Evolutionary conservation across 1,140 invertebrate species (phyloP).

Genomic region (Danaus melanippus): DNA sequence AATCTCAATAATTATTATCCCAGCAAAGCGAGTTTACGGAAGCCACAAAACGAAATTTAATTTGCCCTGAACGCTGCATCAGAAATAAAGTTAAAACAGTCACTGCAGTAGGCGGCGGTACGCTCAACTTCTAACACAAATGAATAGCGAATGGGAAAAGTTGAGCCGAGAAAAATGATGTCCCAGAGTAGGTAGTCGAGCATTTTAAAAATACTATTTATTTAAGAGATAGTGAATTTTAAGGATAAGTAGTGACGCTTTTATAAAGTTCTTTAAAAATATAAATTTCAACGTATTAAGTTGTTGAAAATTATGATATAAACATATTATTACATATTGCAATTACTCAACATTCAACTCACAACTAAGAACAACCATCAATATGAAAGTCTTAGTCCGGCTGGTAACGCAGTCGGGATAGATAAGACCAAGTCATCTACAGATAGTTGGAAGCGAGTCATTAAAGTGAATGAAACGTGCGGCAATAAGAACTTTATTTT

Average conservation of each 20-base stretch:
- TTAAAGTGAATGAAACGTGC: constrained; percentile 64
- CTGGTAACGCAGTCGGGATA: constrained; percentile 26
- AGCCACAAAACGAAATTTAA: constrained; percentile 71
- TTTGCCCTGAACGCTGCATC: constrained; percentile 70
- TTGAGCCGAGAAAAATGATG: constrained; percentile 68
- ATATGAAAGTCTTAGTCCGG: constrained; percentile 21
- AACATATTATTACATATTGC: background rate
- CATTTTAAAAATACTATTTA: too few species aligned
- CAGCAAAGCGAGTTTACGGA: constrained; percentile 62
- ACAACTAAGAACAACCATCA: constrained; percentile 29
- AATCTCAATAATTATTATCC: constrained; percentile 62
- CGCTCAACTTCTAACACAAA: constrained; percentile 70
- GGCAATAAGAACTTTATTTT: constrained; percentile 65
- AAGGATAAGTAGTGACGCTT: too few species aligned
- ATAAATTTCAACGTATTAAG: background rate
- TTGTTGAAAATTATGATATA: constrained; percentile 1
- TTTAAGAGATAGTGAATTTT: too few species aligned
- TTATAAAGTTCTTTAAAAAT: background rate
- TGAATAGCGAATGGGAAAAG: constrained; percentile 72
- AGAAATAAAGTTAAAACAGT: constrained; percentile 72
- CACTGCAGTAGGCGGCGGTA: constrained; percentile 59
- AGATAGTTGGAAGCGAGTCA: constrained; percentile 57
- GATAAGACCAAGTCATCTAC: constrained; percentile 41
- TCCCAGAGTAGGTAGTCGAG: constrained; percentile 27
- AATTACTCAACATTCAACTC: background rate